These are phyloP conservation scores for Papilio elwesi DNA, from an alignment of 2,888 invertebrate genomes.

Conservation along the genomic window DNA sequence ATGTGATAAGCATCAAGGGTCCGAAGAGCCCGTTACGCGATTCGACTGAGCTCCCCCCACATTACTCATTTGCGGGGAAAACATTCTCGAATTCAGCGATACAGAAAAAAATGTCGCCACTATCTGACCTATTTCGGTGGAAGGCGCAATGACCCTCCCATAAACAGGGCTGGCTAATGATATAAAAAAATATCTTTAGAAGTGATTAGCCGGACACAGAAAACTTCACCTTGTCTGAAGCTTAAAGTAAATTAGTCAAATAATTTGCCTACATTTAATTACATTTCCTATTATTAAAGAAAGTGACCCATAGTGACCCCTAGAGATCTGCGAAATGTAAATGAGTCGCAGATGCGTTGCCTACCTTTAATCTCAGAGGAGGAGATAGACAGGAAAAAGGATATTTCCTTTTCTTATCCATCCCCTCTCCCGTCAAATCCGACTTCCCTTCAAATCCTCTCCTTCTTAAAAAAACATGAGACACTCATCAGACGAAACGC, in stretches of 20 bases:
- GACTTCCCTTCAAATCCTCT: no score
- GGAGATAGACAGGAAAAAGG: no score
- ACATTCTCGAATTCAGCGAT: constrained; percentile 65
- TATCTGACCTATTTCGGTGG: constrained; percentile 72
- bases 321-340: no score
- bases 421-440: no score
- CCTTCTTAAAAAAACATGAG: no score
- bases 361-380: no score
- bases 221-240: neutral
- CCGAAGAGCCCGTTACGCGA: constrained; percentile 42
- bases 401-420: no score
- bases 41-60: constrained; percentile 51
- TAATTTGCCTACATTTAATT: neutral
- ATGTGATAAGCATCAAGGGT: constrained; percentile 40
- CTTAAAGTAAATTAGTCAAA: neutral
- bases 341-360: no score
- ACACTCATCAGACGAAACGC: no score
- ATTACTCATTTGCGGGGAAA: constrained; percentile 69
- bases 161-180: constrained; percentile 33
- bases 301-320: no score
- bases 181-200: neutral
- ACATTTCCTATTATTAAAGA: neutral
- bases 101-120: constrained; percentile 68
- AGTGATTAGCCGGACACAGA: neutral
- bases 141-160: constrained; percentile 68